Evolutionary conservation across 2,797 vertebrate species (phyloP), one percentile per base, ranked within the genome.

Genomic region (Graptemys geographica): DNA sequence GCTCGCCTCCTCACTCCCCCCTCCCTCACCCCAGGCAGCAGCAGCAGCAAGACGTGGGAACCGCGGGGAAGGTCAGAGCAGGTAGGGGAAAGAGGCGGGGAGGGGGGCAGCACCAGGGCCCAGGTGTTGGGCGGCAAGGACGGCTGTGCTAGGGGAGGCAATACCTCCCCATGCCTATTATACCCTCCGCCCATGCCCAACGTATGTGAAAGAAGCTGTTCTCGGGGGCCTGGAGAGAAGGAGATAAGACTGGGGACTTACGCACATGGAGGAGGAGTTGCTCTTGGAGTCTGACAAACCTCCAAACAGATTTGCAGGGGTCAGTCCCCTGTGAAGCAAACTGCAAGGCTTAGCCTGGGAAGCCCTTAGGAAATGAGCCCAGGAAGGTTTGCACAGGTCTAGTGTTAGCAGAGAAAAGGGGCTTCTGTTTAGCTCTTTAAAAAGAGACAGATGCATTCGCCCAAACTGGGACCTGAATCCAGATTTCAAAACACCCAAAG

Each of bases 401-500:
- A 19, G 62, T n/a, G 62, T n/a, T n/a, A 31, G 33, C 62, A 65
- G 62, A 65, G 62, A n/a, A n/a, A 23, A 59, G 19, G 62, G 62
- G 33, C 33, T 18, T n/a, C 33, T 9, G 16, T 19, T 65, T 65
- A 33, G 16, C 62, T 33, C 33, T 65, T 65, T 65, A n/a, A 16
- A 62, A 33, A 33, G 31, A 3, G 19, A 6, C 10, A 0, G 21
- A 41, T 25, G 11, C 41, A 74, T 25, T 21, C 5, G 2, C 7
- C 72, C 41, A 74, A 74, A 44, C 41, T 27, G 19, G 23, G 72
- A 25, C 72, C 41, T 5, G 5, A 27, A 27, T 44, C 72, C 41
- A 27, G 11, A 44, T 74, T 41, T 74, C 21, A 27, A 23, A 44
- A 44, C 37, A 74, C 5, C 72, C 23, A 13, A 25, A 27, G 41